These are phyloP conservation scores for Urocolius indicus DNA, from an alignment of 2,113 vertebrate genomes.

Conservation along the genomic window DNA sequence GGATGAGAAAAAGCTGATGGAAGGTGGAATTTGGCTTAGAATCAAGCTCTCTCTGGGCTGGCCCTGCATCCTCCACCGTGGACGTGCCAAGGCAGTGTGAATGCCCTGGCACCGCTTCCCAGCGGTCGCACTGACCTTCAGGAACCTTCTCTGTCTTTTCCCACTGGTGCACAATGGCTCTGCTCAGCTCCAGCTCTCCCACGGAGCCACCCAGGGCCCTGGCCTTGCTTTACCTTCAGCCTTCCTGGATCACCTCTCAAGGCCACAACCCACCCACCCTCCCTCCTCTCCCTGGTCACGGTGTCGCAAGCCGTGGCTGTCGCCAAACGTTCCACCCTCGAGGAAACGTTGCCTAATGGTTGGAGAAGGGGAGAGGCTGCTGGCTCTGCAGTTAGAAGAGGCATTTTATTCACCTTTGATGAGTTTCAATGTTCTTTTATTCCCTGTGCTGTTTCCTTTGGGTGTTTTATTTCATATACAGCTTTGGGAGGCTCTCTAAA, in stretches of 20 bases:
- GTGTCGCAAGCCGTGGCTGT: neutral
- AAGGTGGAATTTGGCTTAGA: neutral
- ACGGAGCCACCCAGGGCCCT: neutral
- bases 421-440: neutral
- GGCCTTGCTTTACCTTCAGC: neutral
- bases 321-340: neutral
- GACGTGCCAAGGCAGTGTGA: neutral
- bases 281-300: neutral
- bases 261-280: neutral
- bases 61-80: neutral
- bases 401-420: neutral
- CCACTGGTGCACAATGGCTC: neutral
- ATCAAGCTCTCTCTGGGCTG: neutral
- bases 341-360: conserved; percentile 14
- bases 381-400: neutral
- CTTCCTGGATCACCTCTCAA: neutral
- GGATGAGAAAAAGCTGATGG: neutral
- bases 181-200: neutral
- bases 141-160: neutral
- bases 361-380: neutral
- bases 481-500: neutral
- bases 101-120: neutral
- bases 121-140: neutral
- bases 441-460: neutral
- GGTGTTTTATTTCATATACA: neutral